Base-by-base conservation (phyloP, 2,888 invertebrate species). In the Eurytoma adleriae region DNA sequence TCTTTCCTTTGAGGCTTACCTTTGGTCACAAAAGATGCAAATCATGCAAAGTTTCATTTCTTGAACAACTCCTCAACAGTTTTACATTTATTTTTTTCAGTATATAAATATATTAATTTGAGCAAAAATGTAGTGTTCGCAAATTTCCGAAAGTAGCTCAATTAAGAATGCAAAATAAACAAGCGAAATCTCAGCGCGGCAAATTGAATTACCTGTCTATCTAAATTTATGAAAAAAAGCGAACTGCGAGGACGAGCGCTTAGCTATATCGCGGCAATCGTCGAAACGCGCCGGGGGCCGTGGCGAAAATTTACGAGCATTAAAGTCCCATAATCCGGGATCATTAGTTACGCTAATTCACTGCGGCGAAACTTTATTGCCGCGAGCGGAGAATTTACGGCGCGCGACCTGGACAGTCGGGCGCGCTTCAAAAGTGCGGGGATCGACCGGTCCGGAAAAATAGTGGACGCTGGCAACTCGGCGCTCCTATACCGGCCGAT, bases 251-350 rank as follows among this genome's bases (percentile, higher is more conserved):
- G 48, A 18, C 14, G 14, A 16, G 10, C 67, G 27, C 50, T 14
- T 1, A 40, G 18, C 18, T 4, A n/a, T 54, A n/a, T 13, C 54
- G 54, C 52, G 3, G 50, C 50, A 57, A 67, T 67, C 67, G 66
- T 66, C 27, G 59, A 48, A 40, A 64, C 7, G 64, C 30, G 54
- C 16, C 18, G 40, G 40, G 3, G 27, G 10, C 40, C 18, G n/a
- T 54, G 24, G 12, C 10, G 18, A 30, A 50, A 74, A 74, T 74
- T 74, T 74, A 75, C 40, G 59, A 59, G 50, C 27, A 50, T 48
- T 59, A 59, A 68, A 68, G 59, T 75, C 5, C 50, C 67, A 59
- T 75, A 57, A 75, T 75, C 48, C 16, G 56, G 12, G 66, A 66
- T 56, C 56, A 66, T 59, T 75, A 68, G 48, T 75, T 30, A 52